Base-by-base conservation (phyloP, 2,797 vertebrate genomes). In the Chelidonichthys spinosus region DNA sequence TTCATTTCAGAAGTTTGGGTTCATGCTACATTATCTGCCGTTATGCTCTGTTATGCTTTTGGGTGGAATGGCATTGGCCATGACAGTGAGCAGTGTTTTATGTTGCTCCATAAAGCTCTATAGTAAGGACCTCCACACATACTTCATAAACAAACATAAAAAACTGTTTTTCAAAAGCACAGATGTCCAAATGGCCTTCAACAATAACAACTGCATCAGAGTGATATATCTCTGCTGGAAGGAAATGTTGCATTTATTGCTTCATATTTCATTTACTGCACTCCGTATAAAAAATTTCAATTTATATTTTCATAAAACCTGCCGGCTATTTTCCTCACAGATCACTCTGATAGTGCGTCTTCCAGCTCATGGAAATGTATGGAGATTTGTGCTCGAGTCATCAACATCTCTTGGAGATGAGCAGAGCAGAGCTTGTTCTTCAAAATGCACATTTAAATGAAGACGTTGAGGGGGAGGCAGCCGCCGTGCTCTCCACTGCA, bases 361-460 rank as follows among this genome's bases (percentile, higher is more conserved):
- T 67, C 84, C 25, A 25, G 62, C 87, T 89, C 83, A 88, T 92
- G 89, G 88, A 94, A 95, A 94, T 93, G 80, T 90, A 93, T 93
- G 87, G 87, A 90, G 84, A 92, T 94, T 88, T 94, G 87, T 91
- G 92, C 91, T 86, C 72, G 17, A 88, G 92, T 94, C 94, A 90
- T 94, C 94, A 93, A 86, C 93, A 89, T 92, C 77, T 83, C 85
- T 85, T 89, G 85, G 74, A 87, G 87, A 87, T 60, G 81, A 68
- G 25, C 25, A 25, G 86, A 85, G 91, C 76, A 71, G 78, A 64
- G 75, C 88, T 89, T 91, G 90, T 91, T 93, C 82, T 85, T 93
- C 85, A 88, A 89, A 92, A 92, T 91, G 82, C 88, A 91, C 85
- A 92, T 94, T 93, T 90, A 91, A 92, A 92, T 94, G 87, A 92